Conservation (phyloP, 2,888 invertebrate species). For the Lagria hirta region DNA sequence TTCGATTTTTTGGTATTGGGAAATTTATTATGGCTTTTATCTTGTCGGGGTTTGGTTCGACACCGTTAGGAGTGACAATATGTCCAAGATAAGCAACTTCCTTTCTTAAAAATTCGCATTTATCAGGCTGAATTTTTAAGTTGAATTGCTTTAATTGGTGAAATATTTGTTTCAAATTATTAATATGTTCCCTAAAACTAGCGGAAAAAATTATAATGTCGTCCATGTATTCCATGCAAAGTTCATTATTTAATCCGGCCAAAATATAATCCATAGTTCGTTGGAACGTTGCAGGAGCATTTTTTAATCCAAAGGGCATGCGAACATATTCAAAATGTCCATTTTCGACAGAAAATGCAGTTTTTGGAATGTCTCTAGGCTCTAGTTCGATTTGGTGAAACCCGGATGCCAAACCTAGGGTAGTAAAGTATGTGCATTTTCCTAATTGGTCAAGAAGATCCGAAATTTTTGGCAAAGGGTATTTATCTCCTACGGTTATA, state of each 20-base stretch:
- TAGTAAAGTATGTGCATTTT: constrained; percentile 39
- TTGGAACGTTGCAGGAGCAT: constrained; percentile 51
- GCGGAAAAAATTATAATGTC: constrained; percentile 36
- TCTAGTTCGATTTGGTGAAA: constrained; percentile 42
- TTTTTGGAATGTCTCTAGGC: constrained; percentile 35
- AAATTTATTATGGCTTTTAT: constrained; percentile 29
- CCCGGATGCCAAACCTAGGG: constrained; percentile 41
- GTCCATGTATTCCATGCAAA: constrained; percentile 40
- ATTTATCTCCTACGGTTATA: constrained; percentile 38
- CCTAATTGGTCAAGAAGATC: constrained; percentile 42
- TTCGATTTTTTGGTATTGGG: constrained; percentile 26
- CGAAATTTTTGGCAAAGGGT: constrained; percentile 39
- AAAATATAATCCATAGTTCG: constrained; percentile 43
- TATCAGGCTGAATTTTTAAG: constrained; percentile 37
- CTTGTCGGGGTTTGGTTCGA: constrained; percentile 35
- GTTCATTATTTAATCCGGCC: constrained; percentile 25
- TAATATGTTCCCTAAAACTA: constrained; percentile 26
- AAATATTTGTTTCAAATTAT: constrained; percentile 32
- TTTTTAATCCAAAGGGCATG: constrained; percentile 47
- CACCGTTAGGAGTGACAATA: constrained; percentile 33
- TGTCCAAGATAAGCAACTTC: constrained; percentile 38
- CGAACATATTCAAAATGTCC: constrained; percentile 43
- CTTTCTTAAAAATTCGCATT: constrained; percentile 38
- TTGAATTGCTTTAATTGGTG: constrained; percentile 30
- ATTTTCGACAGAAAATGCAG: constrained; percentile 39